Percentiles rank a stretch among this genome's conserved stretches.
phyloP scores from a whole-genome alignment of 2,888 invertebrate species.

The Pterostichus niger region DNA sequence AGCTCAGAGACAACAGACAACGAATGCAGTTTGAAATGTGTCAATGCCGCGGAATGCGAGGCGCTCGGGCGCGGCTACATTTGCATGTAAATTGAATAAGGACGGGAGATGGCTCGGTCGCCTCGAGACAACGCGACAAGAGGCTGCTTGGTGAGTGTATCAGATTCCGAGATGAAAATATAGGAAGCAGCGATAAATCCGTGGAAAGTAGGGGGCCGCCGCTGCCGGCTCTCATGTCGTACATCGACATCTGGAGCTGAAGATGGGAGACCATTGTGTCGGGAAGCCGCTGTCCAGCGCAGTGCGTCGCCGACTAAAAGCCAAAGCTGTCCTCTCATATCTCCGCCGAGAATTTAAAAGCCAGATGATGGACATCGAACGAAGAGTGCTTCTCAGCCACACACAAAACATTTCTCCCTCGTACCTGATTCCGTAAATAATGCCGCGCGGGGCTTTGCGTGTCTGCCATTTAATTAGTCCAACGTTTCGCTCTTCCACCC shows the following conservation, averaged over 20 bases:
- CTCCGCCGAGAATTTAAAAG: slow-evolving; percentile 62
- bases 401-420: slow-evolving; percentile 5
- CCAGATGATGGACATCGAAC: slow-evolving; percentile 57
- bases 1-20: slow-evolving; percentile 63
- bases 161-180: slow-evolving; percentile 64
- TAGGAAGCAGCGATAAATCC: slow-evolving; percentile 50
- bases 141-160: slow-evolving; percentile 42
- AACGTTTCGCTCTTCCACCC: background rate
- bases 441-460: slow-evolving; percentile 43
- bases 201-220: no score
- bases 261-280: slow-evolving; percentile 51
- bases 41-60: slow-evolving; percentile 71
- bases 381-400: slow-evolving; percentile 15
- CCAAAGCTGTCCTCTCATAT: slow-evolving; percentile 62
- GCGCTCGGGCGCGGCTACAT: slow-evolving; percentile 68
- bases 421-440: slow-evolving; percentile 54
- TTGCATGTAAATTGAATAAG: slow-evolving; percentile 74
- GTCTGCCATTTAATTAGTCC: slow-evolving; percentile 59
- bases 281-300: slow-evolving; percentile 57
- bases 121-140: slow-evolving; percentile 8
- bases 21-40: slow-evolving; percentile 72
- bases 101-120: slow-evolving; percentile 68
- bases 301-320: slow-evolving; percentile 56
- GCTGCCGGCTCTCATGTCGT: slow-evolving; percentile 12
- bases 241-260: slow-evolving; percentile 55